Evolutionary conservation across 2,888 invertebrate genomes (phyloP), one percentile per base, ranked within the genome.

Genomic region (Polylopha cassiicola): DNA sequence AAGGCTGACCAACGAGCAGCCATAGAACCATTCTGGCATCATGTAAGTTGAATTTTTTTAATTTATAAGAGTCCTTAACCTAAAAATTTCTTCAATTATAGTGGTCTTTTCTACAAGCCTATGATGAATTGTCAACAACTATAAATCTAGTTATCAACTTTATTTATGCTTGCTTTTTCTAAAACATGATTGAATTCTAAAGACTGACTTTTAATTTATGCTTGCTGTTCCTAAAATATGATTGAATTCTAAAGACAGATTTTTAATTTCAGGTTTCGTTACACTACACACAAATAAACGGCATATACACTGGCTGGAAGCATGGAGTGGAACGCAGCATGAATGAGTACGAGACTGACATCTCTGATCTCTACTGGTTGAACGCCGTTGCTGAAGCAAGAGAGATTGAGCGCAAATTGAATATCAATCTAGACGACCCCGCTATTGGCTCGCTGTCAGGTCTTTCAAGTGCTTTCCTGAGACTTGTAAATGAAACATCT

Each of bases 11-110:
- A 79, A 73, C 51, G 58, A 58, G 50, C 78, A 5, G 55, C 57
- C 6, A 61, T 63, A 3, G 89, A 91, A 72, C 89, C 93, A 27
- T 92, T 92, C 65, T 97, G 95, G 95, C 93, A 95, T 73, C 95
- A 96, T 82, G 89, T 90, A 67, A 71, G 68, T 50, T 37, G 11
- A 13, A 13, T 10, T 24, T 13, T 2, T 3, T 24, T 7, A 7
- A n/a, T 7, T 2, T 13, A 24, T 20, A 31, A 10, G 5, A 4
- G 2, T 15, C 4, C 16, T n/a, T 28, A 3, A 28, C 14, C 10
- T 10, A 16, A 30, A 14, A 14, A 5, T 21, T 7, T 21, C n/a
- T n/a, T n/a, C n/a, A n/a, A n/a, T n/a, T n/a, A n/a, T n/a, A n/a
- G n/a, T n/a, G n/a, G n/a, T n/a, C n/a, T n/a, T n/a, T n/a, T n/a